Base-by-base conservation (phyloP, 1,140 invertebrate species). In the Cotesia glomerata region DNA sequence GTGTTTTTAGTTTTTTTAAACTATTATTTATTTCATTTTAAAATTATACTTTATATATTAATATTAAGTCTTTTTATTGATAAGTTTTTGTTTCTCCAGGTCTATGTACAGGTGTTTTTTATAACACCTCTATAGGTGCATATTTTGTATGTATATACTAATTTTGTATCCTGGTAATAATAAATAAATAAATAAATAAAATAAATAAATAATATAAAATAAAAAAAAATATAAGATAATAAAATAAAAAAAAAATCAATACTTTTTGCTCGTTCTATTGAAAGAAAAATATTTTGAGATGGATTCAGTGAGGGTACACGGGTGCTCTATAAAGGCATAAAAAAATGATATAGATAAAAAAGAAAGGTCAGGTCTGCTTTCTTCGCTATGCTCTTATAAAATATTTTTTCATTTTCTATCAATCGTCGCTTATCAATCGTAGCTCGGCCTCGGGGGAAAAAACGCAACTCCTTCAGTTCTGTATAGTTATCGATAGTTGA, bases 351-450 rank as follows among this genome's bases (percentile, higher is more conserved):
- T 63, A 26, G 8, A 35, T n/a, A 63, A 59, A 34, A 32, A 39
- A 63, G 34, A 39, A 63, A 63, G 61, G 61, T 63, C 61, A 63
- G 61, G 61, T 35, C 13, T 14, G 11, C 34, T 63, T 63, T 63
- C 35, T 7, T 63, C 13, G 3, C 35, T 39, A n/a, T 26, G 16
- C 11, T 11, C 26, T 61, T 61, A 56, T 56, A 56, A 14, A 56
- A 26, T 61, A 26, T 32, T 26, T 61, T 26, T 26, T 13, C 58
- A 9, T 32, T 26, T 61, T 61, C 26, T 61, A 56, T 61, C 58
- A 32, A 61, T 16, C 58, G 26, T 26, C 58, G 58, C 58, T 61
- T 61, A 61, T 61, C 58, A 61, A 61, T 61, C 58, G 58, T 32
- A 26, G 52, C 52, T 7, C 52, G 52, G 58, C 58, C 58, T 61